These are phyloP conservation scores for Crenichthys baileyi DNA, from an alignment of 2,797 vertebrate species.

Conservation along the genomic window DNA sequence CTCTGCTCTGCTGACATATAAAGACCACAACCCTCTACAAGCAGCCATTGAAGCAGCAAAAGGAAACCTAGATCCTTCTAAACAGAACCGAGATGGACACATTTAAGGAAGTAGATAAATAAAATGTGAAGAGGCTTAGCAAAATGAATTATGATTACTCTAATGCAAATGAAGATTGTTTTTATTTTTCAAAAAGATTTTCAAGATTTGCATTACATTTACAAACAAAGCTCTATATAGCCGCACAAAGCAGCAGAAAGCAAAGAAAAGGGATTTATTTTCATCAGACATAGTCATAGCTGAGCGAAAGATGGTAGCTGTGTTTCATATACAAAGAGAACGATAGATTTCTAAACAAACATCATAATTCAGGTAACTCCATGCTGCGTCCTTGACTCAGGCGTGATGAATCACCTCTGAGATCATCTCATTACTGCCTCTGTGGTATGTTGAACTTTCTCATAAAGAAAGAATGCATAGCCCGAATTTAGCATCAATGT, in stretches of 20 bases:
- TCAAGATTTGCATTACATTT: constrained; percentile 59
- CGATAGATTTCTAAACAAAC: constrained; percentile 58
- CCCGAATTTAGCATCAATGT: constrained; percentile 49
- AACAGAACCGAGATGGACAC: constrained; percentile 44
- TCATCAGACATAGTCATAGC: constrained; percentile 66
- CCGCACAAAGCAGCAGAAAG: constrained; percentile 49
- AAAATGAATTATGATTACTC: constrained; percentile 45
- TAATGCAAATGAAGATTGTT: constrained; percentile 45
- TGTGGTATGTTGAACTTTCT: constrained; percentile 27
- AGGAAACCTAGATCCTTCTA: constrained; percentile 61
- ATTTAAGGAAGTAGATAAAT: constrained; percentile 42
- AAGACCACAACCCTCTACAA: constrained; percentile 67
- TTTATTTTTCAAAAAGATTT: constrained; percentile 51
- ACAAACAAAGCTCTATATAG: constrained; percentile 33
- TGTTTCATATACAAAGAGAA: constrained; percentile 40
- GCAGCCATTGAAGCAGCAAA: constrained; percentile 63
- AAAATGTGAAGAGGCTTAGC: constrained; percentile 23
- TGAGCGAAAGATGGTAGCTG: constrained; percentile 53
- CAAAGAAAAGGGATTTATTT: constrained; percentile 73
- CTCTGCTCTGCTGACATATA: constrained; percentile 73
- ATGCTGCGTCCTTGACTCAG: constrained; percentile 51
- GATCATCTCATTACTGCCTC: constrained; percentile 60
- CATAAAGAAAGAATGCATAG: constrained; percentile 41
- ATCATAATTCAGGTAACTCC: constrained; percentile 44
- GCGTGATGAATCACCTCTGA: constrained; percentile 67